Conservation (phyloP, 2,797 vertebrate genomes). For the Chelidonichthys spinosus region DNA sequence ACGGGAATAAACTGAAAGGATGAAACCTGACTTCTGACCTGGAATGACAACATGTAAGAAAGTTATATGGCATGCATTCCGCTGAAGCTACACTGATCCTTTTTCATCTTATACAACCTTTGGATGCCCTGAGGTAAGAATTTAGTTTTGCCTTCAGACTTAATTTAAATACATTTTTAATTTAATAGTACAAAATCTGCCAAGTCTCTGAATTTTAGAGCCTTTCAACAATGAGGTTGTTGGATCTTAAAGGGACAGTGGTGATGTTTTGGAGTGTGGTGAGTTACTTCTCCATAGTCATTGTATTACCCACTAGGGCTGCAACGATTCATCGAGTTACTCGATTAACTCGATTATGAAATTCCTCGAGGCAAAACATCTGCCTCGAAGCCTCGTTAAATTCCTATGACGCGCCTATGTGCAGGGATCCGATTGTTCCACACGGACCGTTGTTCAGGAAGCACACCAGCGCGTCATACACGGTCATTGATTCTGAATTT, state of each 20-base stretch:
- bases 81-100: background rate
- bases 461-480: too few relatives aligned
- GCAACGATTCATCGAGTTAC: too few relatives aligned
- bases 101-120: background rate
- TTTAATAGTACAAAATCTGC: background rate
- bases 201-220: background rate
- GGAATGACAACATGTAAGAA: background rate
- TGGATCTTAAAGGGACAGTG: background rate
- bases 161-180: background rate
- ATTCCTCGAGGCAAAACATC: too few relatives aligned
- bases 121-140: background rate
- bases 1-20: slow-evolving; percentile 1
- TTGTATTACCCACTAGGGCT: background rate
- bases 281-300: background rate
- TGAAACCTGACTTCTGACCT: slow-evolving; percentile 6
- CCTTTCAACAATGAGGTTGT: background rate
- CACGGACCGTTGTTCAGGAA: too few relatives aligned
- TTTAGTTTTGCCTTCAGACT: background rate
- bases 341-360: too few relatives aligned
- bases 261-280: background rate
- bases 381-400: too few relatives aligned
- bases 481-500: too few relatives aligned
- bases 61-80: background rate
- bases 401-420: too few relatives aligned
- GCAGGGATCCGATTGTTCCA: too few relatives aligned